These are phyloP conservation scores for Fistularia commersonii DNA, from an alignment of 2,797 vertebrate species.

Conservation along the genomic window DNA sequence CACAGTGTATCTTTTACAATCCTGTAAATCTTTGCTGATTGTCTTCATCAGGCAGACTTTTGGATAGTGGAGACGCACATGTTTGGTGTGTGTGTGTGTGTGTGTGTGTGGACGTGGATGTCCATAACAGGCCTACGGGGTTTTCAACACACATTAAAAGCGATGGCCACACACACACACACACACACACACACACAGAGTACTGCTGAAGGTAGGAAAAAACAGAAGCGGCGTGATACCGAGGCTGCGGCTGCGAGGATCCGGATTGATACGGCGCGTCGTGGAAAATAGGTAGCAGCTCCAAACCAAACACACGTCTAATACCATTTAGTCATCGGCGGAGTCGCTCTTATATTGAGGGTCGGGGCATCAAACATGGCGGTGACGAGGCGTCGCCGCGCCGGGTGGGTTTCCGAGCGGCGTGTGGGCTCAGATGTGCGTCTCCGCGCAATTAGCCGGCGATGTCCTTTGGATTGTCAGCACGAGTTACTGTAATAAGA, in stretches of 20 bases:
- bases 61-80: constrained; percentile 3
- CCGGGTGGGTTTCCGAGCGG: too few species aligned
- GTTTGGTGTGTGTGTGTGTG: background rate
- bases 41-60: constrained; percentile 19
- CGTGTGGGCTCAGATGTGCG: background rate
- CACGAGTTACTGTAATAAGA: constrained; percentile 41
- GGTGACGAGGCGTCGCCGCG: constrained; percentile 18
- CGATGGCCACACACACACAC: constrained; percentile 32
- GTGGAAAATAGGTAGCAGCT: too few species aligned
- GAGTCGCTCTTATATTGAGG: constrained; percentile 33
- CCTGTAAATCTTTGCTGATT: constrained; percentile 35
- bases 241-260: background rate
- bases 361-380: constrained; percentile 25
- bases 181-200: constrained; percentile 30
- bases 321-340: constrained; percentile 63
- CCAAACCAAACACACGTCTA: constrained; percentile 37
- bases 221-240: constrained; percentile 6
- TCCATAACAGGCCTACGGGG: constrained; percentile 16
- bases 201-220: constrained; percentile 41
- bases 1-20: constrained; percentile 27
- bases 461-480: constrained; percentile 49
- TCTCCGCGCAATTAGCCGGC: constrained; percentile 31
- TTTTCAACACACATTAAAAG: constrained; percentile 37
- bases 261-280: too few species aligned
- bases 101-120: constrained; percentile 3